These are phyloP conservation scores for Drosophila sulfurigaster DNA, from an alignment of 1,140 invertebrate genomes.

Conservation along the genomic window DNA sequence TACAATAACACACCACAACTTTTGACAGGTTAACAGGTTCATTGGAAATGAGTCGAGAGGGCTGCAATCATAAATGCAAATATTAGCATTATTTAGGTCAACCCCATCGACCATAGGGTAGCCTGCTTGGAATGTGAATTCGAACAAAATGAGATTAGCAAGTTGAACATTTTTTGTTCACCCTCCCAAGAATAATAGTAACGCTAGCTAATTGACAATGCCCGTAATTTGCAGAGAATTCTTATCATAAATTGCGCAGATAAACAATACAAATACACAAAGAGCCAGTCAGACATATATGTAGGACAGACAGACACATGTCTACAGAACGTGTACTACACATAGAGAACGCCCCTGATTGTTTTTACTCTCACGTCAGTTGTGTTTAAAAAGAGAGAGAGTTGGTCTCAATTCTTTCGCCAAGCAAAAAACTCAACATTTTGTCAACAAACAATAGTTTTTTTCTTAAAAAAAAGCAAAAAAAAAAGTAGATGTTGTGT, in stretches of 20 bases:
- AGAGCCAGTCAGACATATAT: not conserved
- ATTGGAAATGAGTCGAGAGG: no score
- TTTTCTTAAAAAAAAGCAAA: slow-evolving; percentile 49
- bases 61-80: no score
- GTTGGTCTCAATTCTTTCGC: not conserved
- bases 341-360: not conserved
- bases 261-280: not conserved
- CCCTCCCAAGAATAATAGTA: no score
- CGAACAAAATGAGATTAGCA: no score
- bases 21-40: no score
- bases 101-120: no score
- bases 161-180: no score
- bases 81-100: no score
- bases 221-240: slow-evolving; percentile 1
- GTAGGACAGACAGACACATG: not conserved
- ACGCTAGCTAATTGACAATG: not conserved
- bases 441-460: slow-evolving; percentile 53
- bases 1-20: no score
- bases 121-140: no score
- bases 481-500: slow-evolving; percentile 20
- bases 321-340: not conserved
- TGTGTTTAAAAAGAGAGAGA: not conserved
- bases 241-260: slow-evolving; percentile 14
- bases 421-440: not conserved
- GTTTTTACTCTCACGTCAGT: not conserved